Evolutionary conservation across 2,888 invertebrate genomes (phyloP).

Genomic region (Nemoura dubitans): DNA sequence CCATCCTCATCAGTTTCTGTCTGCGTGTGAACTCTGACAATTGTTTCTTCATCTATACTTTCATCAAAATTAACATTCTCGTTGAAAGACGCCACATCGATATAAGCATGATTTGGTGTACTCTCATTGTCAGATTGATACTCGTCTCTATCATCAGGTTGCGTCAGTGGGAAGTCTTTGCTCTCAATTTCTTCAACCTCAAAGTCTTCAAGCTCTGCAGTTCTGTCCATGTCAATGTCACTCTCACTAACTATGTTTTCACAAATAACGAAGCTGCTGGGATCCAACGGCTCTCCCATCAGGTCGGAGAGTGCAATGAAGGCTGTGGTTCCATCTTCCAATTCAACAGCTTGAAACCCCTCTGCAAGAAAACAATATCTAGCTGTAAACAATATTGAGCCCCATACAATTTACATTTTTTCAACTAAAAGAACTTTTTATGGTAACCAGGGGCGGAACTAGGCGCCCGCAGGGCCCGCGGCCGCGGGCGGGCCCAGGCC

Average conservation of each 20-base stretch:
- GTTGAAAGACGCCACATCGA: neutral
- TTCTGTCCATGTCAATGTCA: neutral
- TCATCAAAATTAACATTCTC: neutral
- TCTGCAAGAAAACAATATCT: constrained; percentile 45
- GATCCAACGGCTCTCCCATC: constrained; percentile 41
- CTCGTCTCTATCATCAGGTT: neutral
- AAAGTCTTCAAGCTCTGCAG: neutral
- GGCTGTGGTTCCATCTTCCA: constrained; percentile 54
- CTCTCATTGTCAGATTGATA: neutral
- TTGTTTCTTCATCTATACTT: neutral
- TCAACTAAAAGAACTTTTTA: too few species aligned
- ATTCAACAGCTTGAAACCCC: constrained; percentile 52
- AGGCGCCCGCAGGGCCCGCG: too few species aligned
- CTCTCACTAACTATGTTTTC: neutral
- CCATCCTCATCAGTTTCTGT: neutral
- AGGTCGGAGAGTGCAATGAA: constrained; percentile 51
- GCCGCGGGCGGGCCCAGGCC: too few species aligned
- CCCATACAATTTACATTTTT: neutral
- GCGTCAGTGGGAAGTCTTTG: neutral
- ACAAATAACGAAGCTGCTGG: constrained; percentile 39
- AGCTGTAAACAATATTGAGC: neutral
- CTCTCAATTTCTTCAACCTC: neutral
- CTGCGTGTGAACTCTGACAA: neutral
- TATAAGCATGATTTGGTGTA: neutral
- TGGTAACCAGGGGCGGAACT: too few species aligned